phyloP scores from a whole-genome alignment of 2,113 vertebrate species.

The Thermophis baileyi region DNA sequence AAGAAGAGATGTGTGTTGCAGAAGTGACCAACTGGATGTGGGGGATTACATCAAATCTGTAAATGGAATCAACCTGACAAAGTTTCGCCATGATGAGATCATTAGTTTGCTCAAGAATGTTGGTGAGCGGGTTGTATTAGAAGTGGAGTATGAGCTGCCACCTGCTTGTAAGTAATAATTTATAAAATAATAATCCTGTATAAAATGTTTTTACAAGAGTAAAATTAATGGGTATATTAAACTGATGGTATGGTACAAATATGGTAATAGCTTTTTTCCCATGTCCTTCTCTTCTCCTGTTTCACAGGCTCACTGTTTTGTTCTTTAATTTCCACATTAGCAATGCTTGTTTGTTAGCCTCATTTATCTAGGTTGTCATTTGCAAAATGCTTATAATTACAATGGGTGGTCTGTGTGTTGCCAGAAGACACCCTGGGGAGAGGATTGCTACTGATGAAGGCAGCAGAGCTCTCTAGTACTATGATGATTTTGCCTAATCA shows the following conservation, averaged over 20 bases:
- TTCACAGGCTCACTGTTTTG: background rate
- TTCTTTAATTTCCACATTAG: background rate
- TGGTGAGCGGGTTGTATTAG: constrained; percentile 91
- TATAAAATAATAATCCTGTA: background rate
- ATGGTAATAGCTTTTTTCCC: background rate
- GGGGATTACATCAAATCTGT: constrained; percentile 98
- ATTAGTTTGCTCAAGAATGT: constrained; percentile 98
- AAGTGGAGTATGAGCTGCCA: constrained; percentile 96
- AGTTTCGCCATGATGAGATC: constrained; percentile 97
- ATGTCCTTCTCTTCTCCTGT: background rate
- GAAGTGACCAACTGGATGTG: constrained; percentile 96
- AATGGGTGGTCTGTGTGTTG: background rate
- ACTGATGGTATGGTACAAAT: background rate
- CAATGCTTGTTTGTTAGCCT: background rate
- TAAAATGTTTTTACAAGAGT: background rate
- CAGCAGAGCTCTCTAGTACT: background rate
- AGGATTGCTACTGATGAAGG: background rate
- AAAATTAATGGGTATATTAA: background rate
- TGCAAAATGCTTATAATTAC: background rate
- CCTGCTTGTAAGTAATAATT: constrained; percentile 84
- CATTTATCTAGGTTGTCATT: background rate
- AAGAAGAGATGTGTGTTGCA: constrained; percentile 53
- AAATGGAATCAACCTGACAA: constrained; percentile 95
- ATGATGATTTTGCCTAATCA: background rate
- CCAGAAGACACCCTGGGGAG: background rate